Evolutionary conservation across 2,797 vertebrate genomes (phyloP).

Genomic region (Momotus momota): DNA sequence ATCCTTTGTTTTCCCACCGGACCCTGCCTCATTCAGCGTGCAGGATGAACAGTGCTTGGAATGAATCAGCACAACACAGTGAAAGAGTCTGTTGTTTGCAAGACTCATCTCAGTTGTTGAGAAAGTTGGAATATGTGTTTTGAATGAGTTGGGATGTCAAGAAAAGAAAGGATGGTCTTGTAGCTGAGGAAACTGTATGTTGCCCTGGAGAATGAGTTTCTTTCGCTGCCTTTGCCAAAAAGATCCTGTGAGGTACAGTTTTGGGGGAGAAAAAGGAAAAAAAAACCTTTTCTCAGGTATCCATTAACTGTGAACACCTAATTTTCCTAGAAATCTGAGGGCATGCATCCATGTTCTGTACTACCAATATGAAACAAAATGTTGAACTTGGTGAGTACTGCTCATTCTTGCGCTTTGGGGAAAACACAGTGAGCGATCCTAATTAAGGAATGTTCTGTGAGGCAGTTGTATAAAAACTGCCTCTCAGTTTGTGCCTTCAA

Average conservation of each 20-base stretch:
- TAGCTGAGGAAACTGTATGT: constrained; percentile 30
- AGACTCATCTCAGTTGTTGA: constrained; percentile 36
- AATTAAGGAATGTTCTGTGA: neutral
- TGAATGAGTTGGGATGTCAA: constrained; percentile 24
- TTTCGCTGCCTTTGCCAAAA: neutral
- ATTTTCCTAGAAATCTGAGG: neutral
- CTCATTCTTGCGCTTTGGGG: neutral
- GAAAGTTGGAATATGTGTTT: constrained; percentile 32
- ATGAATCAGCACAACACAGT: constrained; percentile 48
- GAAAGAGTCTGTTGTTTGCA: constrained; percentile 57
- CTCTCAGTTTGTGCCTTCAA: neutral
- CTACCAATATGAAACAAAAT: neutral
- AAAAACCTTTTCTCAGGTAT: neutral
- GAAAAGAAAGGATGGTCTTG: constrained; percentile 31
- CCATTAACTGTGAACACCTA: neutral
- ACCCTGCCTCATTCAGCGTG: constrained; percentile 22
- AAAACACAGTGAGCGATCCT: neutral
- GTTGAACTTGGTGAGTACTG: neutral
- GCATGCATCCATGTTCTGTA: neutral
- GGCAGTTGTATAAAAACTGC: neutral
- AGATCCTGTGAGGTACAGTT: neutral
- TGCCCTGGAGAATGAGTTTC: neutral
- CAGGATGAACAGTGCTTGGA: constrained; percentile 41
- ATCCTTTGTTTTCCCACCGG: constrained; percentile 58
- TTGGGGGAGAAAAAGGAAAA: neutral